Percentiles rank a stretch among this genome's conserved stretches.
Conservation (phyloP, 2,888 invertebrate genomes). For the Caenorhabditis auriculariae region DNA sequence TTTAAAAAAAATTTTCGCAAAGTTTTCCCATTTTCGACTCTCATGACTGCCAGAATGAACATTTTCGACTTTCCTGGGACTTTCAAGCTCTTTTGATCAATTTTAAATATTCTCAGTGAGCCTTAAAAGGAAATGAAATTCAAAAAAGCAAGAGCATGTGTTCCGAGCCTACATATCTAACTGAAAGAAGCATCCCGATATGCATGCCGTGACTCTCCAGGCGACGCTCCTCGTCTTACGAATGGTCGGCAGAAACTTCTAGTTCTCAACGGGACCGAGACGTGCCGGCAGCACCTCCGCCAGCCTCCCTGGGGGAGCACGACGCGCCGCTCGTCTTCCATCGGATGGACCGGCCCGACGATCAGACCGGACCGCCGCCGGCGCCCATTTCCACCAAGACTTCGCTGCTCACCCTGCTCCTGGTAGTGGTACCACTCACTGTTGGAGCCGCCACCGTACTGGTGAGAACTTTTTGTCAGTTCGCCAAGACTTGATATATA, state of each 20-base stretch:
- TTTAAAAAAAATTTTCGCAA: too few relatives aligned
- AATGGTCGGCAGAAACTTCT: background rate
- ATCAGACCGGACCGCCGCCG: constrained; percentile 16
- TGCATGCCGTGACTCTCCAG: too few relatives aligned
- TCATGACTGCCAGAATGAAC: too few relatives aligned
- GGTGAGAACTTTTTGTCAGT: constrained; percentile 18
- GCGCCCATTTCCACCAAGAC: constrained; percentile 32
- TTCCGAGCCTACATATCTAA: too few relatives aligned
- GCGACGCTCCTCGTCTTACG: too few relatives aligned
- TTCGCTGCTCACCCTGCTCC: constrained; percentile 55
- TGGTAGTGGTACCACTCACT: constrained; percentile 62
- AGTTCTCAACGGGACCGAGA: constrained; percentile 2
- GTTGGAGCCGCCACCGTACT: constrained; percentile 59
- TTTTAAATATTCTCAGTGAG: constrained; percentile 6
- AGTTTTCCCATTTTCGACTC: too few relatives aligned
- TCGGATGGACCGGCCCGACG: constrained; percentile 44
- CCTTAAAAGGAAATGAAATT: too few relatives aligned
- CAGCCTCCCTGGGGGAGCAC: constrained; percentile 7
- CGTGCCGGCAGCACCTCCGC: background rate
- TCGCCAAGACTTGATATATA: too few relatives aligned
- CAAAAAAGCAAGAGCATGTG: too few relatives aligned
- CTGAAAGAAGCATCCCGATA: too few relatives aligned
- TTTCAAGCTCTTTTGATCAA: constrained; percentile 7
- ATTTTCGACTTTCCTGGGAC: constrained; percentile 13
- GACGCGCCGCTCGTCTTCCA: constrained; percentile 44